These are phyloP conservation scores for Lutraria rhynchaena DNA, from an alignment of 1,140 invertebrate genomes.

Conservation along the genomic window DNA sequence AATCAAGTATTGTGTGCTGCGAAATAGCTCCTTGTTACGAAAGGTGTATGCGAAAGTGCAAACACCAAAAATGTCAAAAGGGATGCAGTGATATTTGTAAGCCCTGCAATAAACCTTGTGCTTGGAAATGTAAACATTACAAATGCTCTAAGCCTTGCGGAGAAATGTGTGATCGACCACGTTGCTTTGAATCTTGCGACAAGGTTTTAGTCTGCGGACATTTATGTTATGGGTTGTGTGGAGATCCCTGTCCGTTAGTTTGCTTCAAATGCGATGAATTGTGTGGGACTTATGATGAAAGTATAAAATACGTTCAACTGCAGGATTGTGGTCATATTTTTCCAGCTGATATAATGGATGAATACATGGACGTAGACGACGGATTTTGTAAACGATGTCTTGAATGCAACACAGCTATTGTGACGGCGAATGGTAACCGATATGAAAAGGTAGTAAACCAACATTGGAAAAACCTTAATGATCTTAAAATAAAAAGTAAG, in stretches of 20 bases:
- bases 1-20: conserved; percentile 70
- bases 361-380: conserved; percentile 6
- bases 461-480: not conserved
- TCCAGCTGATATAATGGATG: not conserved
- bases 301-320: conserved; percentile 70
- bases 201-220: conserved; percentile 84
- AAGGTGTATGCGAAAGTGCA: conserved; percentile 85
- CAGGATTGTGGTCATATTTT: conserved; percentile 62
- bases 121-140: conserved; percentile 83
- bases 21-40: conserved; percentile 86
- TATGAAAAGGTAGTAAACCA: conserved; percentile 1
- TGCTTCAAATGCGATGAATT: conserved; percentile 74
- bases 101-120: conserved; percentile 83
- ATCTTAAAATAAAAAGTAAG: not conserved
- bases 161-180: conserved; percentile 83
- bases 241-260: conserved; percentile 84
- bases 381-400: conserved; percentile 2
- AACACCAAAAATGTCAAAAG: conserved; percentile 83
- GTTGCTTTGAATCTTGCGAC: conserved; percentile 50
- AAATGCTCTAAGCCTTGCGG: conserved; percentile 84
- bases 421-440: conserved; percentile 2
- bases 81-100: conserved; percentile 85
- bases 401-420: not conserved
- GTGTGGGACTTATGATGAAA: no score
- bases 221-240: conserved; percentile 85